phyloP scores from a whole-genome alignment of 35 echinoderm and acorn worm species.

The Apostichopus japonicus region DNA sequence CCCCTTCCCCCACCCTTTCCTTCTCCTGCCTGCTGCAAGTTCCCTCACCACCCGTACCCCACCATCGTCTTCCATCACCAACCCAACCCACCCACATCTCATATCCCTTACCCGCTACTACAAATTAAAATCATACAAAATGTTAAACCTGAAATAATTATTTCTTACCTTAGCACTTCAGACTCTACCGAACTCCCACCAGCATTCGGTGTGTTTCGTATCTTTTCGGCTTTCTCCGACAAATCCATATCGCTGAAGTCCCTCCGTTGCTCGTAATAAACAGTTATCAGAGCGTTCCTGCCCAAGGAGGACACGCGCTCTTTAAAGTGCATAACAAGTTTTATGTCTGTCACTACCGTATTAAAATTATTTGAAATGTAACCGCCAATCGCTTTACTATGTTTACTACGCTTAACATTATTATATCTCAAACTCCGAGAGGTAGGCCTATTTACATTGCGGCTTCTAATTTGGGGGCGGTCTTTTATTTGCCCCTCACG shows the following conservation, averaged over 20 bases:
- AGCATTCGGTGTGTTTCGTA: slow-evolving; percentile 76
- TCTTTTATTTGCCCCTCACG: not conserved
- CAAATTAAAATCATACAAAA: too few relatives aligned
- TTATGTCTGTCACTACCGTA: not conserved
- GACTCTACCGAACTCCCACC: slow-evolving; percentile 96
- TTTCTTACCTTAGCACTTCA: slow-evolving; percentile 93
- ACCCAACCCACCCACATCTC: too few relatives aligned
- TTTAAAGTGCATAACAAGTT: not conserved
- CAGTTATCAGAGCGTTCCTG: slow-evolving; percentile 19
- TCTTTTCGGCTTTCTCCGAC: slow-evolving; percentile 65
- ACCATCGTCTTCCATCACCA: too few relatives aligned
- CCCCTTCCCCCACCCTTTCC: too few relatives aligned
- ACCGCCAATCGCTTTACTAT: not conserved
- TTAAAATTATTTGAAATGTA: slow-evolving; percentile 14
- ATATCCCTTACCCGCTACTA: too few relatives aligned
- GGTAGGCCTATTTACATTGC: not conserved
- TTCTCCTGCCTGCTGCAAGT: too few relatives aligned
- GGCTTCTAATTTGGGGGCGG: not conserved
- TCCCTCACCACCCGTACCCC: too few relatives aligned
- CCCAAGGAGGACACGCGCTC: not conserved
- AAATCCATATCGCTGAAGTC: slow-evolving; percentile 64
- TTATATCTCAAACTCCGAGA: too few relatives aligned
- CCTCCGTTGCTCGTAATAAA: slow-evolving; percentile 20
- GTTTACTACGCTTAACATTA: not conserved
- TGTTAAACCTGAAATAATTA: too few relatives aligned